Evolutionary conservation across 2,888 invertebrate species (phyloP).

Genomic region (Scaptomyza flava): DNA sequence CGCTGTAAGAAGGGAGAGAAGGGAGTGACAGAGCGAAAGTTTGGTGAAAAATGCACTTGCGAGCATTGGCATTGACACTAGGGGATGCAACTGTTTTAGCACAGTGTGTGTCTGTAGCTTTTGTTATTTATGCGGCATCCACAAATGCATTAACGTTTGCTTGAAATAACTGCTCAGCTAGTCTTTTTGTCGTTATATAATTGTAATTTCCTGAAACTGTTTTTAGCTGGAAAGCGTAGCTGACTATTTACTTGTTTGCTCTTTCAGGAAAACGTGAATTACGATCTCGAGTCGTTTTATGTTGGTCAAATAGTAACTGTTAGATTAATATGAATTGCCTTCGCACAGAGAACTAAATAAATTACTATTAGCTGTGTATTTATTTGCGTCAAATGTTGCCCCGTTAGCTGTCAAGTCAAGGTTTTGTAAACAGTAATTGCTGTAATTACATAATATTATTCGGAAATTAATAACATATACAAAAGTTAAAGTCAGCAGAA

Average conservation of each 20-base stretch:
- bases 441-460: neutral
- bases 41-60: slow-evolving; percentile 38
- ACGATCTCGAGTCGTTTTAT: slow-evolving; percentile 15
- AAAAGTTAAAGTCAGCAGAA: neutral
- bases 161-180: slow-evolving; percentile 53
- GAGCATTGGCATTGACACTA: slow-evolving; percentile 12
- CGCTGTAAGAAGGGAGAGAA: neutral
- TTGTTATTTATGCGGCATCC: slow-evolving; percentile 68
- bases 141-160: slow-evolving; percentile 45
- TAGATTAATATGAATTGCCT: slow-evolving; percentile 38
- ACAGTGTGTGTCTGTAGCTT: slow-evolving; percentile 18
- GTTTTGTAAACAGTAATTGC: slow-evolving; percentile 4
- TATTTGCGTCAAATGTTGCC: slow-evolving; percentile 22
- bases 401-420: slow-evolving; percentile 43
- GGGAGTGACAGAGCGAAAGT: neutral
- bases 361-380: slow-evolving; percentile 7
- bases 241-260: slow-evolving; percentile 30
- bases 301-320: slow-evolving; percentile 15
- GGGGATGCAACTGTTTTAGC: slow-evolving; percentile 18
- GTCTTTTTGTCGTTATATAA: slow-evolving; percentile 25
- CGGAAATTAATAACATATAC: neutral
- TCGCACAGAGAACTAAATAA: neutral
- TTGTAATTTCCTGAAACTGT: slow-evolving; percentile 8
- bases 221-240: slow-evolving; percentile 14
- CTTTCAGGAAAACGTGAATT: slow-evolving; percentile 19